These are phyloP conservation scores for Lasaia peninsularis DNA, from an alignment of 1,140 invertebrate species.

Conservation along the genomic window DNA sequence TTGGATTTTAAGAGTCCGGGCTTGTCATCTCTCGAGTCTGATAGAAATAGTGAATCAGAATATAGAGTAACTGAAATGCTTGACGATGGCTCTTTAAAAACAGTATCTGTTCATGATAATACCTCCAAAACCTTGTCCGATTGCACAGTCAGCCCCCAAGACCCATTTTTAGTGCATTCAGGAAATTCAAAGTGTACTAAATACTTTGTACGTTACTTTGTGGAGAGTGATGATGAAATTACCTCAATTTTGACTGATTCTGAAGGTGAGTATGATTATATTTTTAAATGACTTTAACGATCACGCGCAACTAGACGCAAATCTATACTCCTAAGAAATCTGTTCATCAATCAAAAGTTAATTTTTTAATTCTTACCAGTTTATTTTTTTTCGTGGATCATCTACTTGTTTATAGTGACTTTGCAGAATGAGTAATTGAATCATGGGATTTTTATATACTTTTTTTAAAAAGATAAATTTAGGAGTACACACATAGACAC, in stretches of 20 bases:
- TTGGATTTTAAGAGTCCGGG: slow-evolving; percentile 47
- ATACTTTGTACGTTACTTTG: slow-evolving; percentile 71
- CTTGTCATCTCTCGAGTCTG: slow-evolving; percentile 44
- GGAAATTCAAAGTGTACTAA: slow-evolving; percentile 75
- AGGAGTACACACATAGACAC: too few relatives aligned
- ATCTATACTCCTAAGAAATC: too few relatives aligned
- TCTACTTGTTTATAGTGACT: too few relatives aligned
- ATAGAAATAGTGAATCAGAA: slow-evolving; percentile 65
- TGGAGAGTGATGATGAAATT: slow-evolving; percentile 75
- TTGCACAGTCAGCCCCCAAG: slow-evolving; percentile 62
- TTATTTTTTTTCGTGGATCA: too few relatives aligned
- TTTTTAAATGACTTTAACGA: too few relatives aligned
- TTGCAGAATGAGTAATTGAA: too few relatives aligned
- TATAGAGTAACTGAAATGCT: slow-evolving; percentile 74
- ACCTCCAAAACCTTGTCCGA: slow-evolving; percentile 74
- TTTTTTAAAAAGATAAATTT: too few relatives aligned
- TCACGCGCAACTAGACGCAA: too few relatives aligned
- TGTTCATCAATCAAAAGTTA: too few relatives aligned
- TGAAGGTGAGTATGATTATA: slow-evolving; percentile 52
- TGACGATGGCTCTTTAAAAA: slow-evolving; percentile 73
- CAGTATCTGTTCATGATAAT: slow-evolving; percentile 71
- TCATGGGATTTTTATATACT: too few relatives aligned
- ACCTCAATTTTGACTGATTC: slow-evolving; percentile 75
- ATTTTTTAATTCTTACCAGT: too few relatives aligned
- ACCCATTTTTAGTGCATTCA: slow-evolving; percentile 74